Evolutionary conservation across 2,113 vertebrate species (phyloP).

Genomic region (Chelonoidis abingdonii): DNA sequence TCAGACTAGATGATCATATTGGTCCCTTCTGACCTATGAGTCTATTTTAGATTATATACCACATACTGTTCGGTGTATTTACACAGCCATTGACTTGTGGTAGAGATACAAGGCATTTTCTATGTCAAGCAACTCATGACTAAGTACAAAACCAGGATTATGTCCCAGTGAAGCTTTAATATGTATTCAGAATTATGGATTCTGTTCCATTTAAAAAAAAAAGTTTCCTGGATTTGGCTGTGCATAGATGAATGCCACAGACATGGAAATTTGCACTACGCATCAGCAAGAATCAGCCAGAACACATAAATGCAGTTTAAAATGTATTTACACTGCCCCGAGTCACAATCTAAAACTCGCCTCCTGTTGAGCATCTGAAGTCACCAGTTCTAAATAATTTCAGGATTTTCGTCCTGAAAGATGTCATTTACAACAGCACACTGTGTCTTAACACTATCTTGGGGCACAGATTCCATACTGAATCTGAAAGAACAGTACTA

Average conservation of each 20-base stretch:
- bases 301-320: background rate
- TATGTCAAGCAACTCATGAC: background rate
- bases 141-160: background rate
- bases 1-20: no score
- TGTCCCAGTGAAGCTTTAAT: background rate
- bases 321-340: background rate
- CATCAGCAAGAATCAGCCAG: background rate
- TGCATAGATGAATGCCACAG: rapidly evolving
- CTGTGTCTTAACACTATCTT: background rate
- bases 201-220: background rate
- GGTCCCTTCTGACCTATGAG: background rate
- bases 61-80: background rate
- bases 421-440: background rate
- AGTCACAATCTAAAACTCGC: background rate
- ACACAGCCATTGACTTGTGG: background rate
- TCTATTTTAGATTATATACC: background rate
- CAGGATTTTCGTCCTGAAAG: background rate
- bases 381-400: background rate
- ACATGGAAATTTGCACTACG: background rate
- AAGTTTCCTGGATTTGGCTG: background rate
- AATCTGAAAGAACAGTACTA: background rate
- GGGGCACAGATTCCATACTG: background rate
- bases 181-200: background rate
- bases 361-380: background rate
- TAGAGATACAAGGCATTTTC: background rate